Evolutionary conservation across 1,140 invertebrate genomes (phyloP), one percentile per base, ranked within the genome.

Genomic region (Philopotamus ludificatus): DNA sequence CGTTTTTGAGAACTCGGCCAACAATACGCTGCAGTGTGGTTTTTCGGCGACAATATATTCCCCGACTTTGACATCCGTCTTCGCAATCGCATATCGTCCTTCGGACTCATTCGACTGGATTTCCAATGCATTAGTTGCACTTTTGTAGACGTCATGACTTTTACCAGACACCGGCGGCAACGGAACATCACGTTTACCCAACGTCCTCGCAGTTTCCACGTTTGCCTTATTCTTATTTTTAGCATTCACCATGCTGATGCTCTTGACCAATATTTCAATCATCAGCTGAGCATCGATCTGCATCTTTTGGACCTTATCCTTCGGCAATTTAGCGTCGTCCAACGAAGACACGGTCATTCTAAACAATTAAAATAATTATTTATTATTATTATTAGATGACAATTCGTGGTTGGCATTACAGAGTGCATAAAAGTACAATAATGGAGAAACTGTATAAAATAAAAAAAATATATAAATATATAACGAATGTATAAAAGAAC

Each of bases 31-130:
- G 60, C 87, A 86, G 71, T 87, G 87, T 1, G 94, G 86, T 71
- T 85, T 84, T 73, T 96, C 93, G 1, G 88, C 75, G 0, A 87
- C 75, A 22, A 95, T 70, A 49, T 88, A 80, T 71, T 90, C 86
- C 1, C 89, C 88, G 2, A 85, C 83, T 26, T 78, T 70, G 10
- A 92, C 85, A 70, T 89, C 78, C 61, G 79, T 81, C 0, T 81
- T 81, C 0, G 90, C 89, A 18, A 84, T 78, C 0, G 85, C 88
- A 71, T 83, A 88, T 68, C 79, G 75, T 21, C 79, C 79, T 71
- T 72, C 74, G 2, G 41, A 20, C 26, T 79, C 77, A 20, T 79
- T 78, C 21, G 80, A 74, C 34, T 77, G 78, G 53, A 87, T 82
- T 34, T 82, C 73, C 2, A 88, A 77, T 0, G 84, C 81, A 34